Base-by-base conservation (phyloP, 2,797 vertebrate species). In the Cyprinodon diabolis region DNA sequence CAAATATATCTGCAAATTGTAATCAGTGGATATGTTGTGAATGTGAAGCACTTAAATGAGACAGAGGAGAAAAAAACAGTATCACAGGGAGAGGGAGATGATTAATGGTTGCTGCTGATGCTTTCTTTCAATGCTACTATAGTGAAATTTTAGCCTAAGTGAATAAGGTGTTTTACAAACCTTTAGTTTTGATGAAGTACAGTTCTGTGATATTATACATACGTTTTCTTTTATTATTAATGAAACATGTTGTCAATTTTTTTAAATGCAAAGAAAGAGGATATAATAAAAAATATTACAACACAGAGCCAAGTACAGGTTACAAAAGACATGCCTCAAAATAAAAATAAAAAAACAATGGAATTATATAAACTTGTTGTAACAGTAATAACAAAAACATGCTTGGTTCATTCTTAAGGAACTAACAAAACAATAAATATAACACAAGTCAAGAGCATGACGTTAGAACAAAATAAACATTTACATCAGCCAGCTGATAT, bases 11-110 rank as follows among this genome's bases (percentile, higher is more conserved):
- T 90, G 69, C 65, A 71, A 69, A 71, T 73, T 79, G 75, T 63
- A 83, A 78, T 71, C 84, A 90, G 84, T 82, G 84, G 85, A 86
- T 85, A 89, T 15, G 63, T 79, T 78, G 84, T 80, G 84, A 73
- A 84, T 84, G 84, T 72, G 72, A 82, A 85, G 76, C 35, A 45
- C 68, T 74, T 81, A 56, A 45, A 63, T 75, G 66, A 84, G 72
- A 66, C 35, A 56, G 40, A 62, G 62, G 77, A 69, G 79, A 77
- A 75, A 75, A 81, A 25, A 66, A 45, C 45, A 43, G 55, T 52
- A 62, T 47, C 40, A 60, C 73, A 76, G 58, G 3, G 79, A 81
- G 63, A 73, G 68, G 47, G 68, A 80, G 40, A 79, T 77, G 76
- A 88, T 81, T 45, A 89, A 85, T 82, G 81, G 82, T 66, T 85